Evolutionary conservation across 2,888 invertebrate species (phyloP).

Genomic region (Pasiphila rectangulata): DNA sequence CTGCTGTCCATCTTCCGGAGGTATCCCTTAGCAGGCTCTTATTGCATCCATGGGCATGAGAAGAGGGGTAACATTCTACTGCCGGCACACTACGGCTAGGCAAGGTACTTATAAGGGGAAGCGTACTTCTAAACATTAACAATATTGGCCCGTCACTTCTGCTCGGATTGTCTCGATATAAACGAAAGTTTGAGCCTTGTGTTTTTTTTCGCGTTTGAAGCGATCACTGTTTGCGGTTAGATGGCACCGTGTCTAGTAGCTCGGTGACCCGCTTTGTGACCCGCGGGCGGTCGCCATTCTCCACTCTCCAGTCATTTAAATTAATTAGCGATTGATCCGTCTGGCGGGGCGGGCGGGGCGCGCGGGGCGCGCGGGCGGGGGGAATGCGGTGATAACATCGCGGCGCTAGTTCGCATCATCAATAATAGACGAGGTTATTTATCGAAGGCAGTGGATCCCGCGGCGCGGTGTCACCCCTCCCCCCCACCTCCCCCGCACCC

Average conservation of each 20-base stretch:
- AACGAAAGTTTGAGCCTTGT: too few species aligned
- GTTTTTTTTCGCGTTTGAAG: too few species aligned
- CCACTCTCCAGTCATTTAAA: slow-evolving; percentile 54
- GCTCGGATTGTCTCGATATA: too few species aligned
- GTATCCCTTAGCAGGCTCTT: too few species aligned
- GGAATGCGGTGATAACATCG: slow-evolving; percentile 33
- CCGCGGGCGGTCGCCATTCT: slow-evolving; percentile 38
- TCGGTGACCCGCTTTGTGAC: slow-evolving; percentile 32
- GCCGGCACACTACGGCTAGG: too few species aligned
- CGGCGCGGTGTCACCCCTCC: slow-evolving; percentile 35
- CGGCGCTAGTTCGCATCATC: slow-evolving; percentile 51
- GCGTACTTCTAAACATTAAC: too few species aligned
- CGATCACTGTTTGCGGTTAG: too few species aligned
- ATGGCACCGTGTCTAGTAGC: slow-evolving; percentile 14
- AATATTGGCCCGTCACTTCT: too few species aligned
- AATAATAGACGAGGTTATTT: slow-evolving; percentile 74
- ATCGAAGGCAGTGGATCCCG: slow-evolving; percentile 41
- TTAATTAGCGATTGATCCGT: slow-evolving; percentile 67
- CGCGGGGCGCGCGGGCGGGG: slow-evolving; percentile 10
- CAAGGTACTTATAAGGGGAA: too few species aligned
- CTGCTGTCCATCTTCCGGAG: too few species aligned
- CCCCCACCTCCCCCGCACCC: slow-evolving; percentile 19
- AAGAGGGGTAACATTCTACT: too few species aligned
- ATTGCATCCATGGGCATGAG: too few species aligned
- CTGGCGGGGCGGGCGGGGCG: slow-evolving; percentile 31